A percentile compares a stretch with the other conserved stretches of the same genome.
Evolutionary conservation across 2,113 vertebrate species (phyloP).

Genomic region (Saguinus imperator): DNA sequence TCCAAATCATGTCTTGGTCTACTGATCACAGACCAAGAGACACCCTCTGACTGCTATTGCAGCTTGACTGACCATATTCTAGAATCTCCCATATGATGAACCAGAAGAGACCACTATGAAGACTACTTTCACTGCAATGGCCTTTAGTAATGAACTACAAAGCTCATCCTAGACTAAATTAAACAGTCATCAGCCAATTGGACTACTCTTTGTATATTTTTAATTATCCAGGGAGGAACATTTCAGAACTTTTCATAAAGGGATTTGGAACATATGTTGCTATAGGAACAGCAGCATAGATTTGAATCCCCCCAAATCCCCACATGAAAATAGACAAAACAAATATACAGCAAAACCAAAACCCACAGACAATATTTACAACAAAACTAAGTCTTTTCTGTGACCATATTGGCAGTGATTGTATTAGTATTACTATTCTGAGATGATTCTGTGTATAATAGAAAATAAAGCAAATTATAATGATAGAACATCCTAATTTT

Average conservation of each 20-base stretch:
- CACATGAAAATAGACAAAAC: constrained; percentile 27
- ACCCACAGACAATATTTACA: not conserved
- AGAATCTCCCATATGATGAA: not conserved
- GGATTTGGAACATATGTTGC: not conserved
- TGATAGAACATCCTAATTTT: not conserved
- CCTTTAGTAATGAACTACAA: not conserved
- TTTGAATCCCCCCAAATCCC: not conserved
- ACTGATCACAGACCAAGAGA: not conserved
- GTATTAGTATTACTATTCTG: not conserved
- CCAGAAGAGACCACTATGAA: not conserved
- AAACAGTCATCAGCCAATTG: not conserved
- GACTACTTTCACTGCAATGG: not conserved
- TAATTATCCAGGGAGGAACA: not conserved
- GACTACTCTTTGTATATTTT: not conserved
- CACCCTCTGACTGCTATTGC: not conserved
- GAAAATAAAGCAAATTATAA: not conserved
- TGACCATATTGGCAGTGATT: not conserved
- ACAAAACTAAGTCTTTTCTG: not conserved
- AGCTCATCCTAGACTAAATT: not conserved
- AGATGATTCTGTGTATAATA: not conserved
- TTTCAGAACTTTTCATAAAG: constrained; percentile 31
- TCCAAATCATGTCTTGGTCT: not conserved
- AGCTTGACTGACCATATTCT: constrained; percentile 8
- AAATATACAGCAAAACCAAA: not conserved
- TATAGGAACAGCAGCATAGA: not conserved